Percentiles rank a stretch among this genome's conserved stretches.
Evolutionary conservation across 1,140 invertebrate genomes (phyloP).

Genomic region (Brachionus manjavacas): DNA sequence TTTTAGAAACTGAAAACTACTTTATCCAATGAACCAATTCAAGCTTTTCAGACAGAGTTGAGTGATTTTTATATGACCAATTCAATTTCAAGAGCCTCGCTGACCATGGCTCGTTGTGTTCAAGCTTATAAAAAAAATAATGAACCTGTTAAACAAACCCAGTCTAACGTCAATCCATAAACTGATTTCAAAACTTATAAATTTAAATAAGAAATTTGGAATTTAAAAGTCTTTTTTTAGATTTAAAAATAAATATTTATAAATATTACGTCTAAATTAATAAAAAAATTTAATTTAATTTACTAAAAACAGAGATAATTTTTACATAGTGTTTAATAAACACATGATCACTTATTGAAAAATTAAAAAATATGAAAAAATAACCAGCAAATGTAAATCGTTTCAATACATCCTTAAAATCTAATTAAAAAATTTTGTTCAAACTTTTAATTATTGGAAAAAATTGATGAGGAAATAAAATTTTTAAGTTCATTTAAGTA

Average conservation of each 20-base stretch:
- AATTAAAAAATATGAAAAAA: too few relatives aligned
- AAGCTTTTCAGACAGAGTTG: slow-evolving; percentile 57
- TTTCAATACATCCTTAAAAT: too few relatives aligned
- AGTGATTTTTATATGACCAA: slow-evolving; percentile 99
- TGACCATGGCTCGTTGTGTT: slow-evolving; percentile 97
- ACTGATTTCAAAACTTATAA: background rate
- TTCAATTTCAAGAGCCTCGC: slow-evolving; percentile 85
- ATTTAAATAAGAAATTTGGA: background rate
- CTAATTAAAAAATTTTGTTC: too few relatives aligned
- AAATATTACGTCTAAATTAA: background rate
- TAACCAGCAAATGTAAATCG: too few relatives aligned
- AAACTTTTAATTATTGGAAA: too few relatives aligned
- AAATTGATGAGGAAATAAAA: too few relatives aligned
- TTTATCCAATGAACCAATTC: slow-evolving; percentile 3
- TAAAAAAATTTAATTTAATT: background rate
- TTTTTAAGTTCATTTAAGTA: too few relatives aligned
- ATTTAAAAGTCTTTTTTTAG: background rate
- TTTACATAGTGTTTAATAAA: too few relatives aligned
- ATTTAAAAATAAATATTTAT: background rate
- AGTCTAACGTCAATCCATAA: slow-evolving; percentile 10
- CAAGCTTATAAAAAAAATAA: slow-evolving; percentile 62
- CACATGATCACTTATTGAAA: too few relatives aligned
- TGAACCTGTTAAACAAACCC: background rate
- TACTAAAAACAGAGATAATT: too few relatives aligned
- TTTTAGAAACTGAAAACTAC: background rate